Conservation (phyloP, 2,888 invertebrate genomes). For the Platycheirus albimanus region DNA sequence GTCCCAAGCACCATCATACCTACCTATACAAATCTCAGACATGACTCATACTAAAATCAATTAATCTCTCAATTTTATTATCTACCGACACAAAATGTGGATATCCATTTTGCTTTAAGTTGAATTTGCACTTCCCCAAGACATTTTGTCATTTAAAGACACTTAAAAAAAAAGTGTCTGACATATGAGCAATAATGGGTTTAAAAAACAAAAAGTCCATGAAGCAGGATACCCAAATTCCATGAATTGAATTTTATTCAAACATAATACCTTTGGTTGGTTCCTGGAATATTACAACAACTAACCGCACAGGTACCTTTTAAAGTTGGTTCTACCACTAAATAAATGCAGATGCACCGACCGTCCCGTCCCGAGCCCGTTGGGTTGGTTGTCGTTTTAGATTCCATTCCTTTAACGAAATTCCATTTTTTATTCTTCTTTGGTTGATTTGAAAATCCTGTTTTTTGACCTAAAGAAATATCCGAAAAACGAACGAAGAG, state of each 20-base stretch:
- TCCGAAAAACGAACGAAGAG: conserved; percentile 64
- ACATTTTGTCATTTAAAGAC: conserved; percentile 45
- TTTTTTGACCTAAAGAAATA: conserved; percentile 75
- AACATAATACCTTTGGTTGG: conserved; percentile 73
- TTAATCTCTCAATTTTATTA: conserved; percentile 26
- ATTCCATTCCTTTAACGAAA: conserved; percentile 67
- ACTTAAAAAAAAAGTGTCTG: conserved; percentile 32
- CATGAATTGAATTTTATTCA: conserved; percentile 70
- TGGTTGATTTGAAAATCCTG: conserved; percentile 67
- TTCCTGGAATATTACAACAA: conserved; percentile 65
- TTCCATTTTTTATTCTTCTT: conserved; percentile 42
- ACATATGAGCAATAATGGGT: conserved; percentile 3
- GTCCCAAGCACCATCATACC: too few relatives aligned
- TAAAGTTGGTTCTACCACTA: conserved; percentile 4
- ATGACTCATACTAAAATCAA: conserved; percentile 56
- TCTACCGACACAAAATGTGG: neutral
- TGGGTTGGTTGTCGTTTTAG: conserved; percentile 71
- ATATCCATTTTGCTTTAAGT: conserved; percentile 22
- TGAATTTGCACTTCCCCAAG: conserved; percentile 49
- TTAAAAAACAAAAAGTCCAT: neutral
- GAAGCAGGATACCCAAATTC: conserved; percentile 74
- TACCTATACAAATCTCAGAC: conserved; percentile 35
- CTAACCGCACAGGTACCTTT: conserved; percentile 23
- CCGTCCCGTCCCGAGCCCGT: too few relatives aligned
- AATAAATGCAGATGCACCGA: conserved; percentile 33